Evolutionary conservation across 2,888 invertebrate genomes (phyloP).

Genomic region (Drosophila antonietae): DNA sequence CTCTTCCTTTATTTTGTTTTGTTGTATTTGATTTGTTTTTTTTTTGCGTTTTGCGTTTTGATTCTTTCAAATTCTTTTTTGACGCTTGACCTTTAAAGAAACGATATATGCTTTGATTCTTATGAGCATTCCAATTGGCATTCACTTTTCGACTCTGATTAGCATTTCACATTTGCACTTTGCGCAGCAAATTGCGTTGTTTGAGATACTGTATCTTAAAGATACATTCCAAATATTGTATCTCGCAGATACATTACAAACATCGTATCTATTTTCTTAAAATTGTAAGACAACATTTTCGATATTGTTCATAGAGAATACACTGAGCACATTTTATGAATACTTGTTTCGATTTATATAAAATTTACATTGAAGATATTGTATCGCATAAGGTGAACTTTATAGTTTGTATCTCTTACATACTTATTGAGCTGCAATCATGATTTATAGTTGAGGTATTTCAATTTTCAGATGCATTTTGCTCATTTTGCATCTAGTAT

Average conservation of each 20-base stretch:
- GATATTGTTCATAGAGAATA: background rate
- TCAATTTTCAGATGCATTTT: background rate
- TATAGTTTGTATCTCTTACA: background rate
- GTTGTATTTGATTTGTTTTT: too few species aligned
- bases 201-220: background rate
- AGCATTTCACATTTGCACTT: constrained; percentile 62
- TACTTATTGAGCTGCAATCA: background rate
- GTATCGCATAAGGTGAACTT: background rate
- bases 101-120: constrained; percentile 32
- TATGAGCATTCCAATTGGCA: constrained; percentile 41
- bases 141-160: constrained; percentile 54
- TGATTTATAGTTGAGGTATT: background rate
- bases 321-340: background rate
- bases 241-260: background rate
- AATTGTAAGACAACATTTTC: background rate
- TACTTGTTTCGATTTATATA: too few species aligned
- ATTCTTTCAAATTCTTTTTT: constrained; percentile 33
- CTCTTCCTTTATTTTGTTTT: background rate
- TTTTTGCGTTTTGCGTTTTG: background rate
- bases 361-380: too few species aligned
- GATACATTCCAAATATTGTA: constrained; percentile 7
- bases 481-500: background rate
- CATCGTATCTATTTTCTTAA: too few species aligned
- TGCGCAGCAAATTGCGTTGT: constrained; percentile 18
- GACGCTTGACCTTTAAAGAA: constrained; percentile 67